phyloP scores from a whole-genome alignment of 35 echinoderm and acorn worm genomes.

The Anneissia japonica region DNA sequence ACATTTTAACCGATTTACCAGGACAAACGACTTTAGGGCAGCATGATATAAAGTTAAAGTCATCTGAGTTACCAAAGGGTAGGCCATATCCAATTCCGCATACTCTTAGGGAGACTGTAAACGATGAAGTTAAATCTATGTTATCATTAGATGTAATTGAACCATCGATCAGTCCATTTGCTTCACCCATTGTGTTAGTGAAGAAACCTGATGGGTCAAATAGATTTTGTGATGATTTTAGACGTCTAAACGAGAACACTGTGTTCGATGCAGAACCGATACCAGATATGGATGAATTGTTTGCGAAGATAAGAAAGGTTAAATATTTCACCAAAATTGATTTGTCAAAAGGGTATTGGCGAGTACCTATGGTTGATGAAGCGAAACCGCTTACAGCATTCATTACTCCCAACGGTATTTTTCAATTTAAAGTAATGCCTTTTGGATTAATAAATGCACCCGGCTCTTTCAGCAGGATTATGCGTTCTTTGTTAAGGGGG shows the following conservation, averaged over 20 bases:
- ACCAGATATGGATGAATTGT: conserved; percentile 33
- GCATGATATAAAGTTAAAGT: too few species aligned
- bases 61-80: too few species aligned
- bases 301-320: conserved; percentile 11
- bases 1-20: too few species aligned
- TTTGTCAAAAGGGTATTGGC: conserved; percentile 54
- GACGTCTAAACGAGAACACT: conserved; percentile 13
- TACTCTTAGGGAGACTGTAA: too few species aligned
- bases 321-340: conserved; percentile 47
- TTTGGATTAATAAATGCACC: conserved; percentile 17
- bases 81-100: too few species aligned
- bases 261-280: conserved; percentile 45
- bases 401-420: background rate
- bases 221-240: conserved; percentile 30
- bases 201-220: conserved; percentile 24
- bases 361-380: conserved; percentile 20
- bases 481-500: conserved; percentile 1
- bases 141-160: conserved; percentile 30
- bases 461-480: conserved; percentile 10
- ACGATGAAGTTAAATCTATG: too few species aligned
- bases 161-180: conserved; percentile 23
- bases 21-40: too few species aligned
- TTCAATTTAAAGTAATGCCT: conserved; percentile 21
- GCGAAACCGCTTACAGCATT: background rate
- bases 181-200: conserved; percentile 27